Percentiles rank a stretch among this genome's conserved stretches.
These are phyloP conservation scores for Girardinichthys multiradiatus DNA, from an alignment of 2,113 vertebrate species.

Conservation along the genomic window DNA sequence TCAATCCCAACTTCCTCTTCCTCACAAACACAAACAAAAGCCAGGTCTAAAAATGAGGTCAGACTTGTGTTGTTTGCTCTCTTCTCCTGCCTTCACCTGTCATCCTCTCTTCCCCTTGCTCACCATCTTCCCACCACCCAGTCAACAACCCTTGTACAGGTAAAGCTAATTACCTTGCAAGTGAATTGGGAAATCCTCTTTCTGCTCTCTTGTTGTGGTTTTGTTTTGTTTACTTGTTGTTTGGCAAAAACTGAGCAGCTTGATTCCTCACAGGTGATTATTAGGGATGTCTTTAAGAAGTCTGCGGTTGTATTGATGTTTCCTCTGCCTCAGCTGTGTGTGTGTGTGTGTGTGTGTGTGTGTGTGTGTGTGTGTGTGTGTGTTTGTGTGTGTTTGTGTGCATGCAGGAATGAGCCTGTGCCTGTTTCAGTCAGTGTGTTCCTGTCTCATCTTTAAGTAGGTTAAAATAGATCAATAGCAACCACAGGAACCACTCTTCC, in stretches of 20 bases:
- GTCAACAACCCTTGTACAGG: slow-evolving; percentile 55
- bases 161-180: slow-evolving; percentile 70
- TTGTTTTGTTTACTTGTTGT: slow-evolving; percentile 72
- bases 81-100: slow-evolving; percentile 34
- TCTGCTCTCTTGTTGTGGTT: slow-evolving; percentile 55
- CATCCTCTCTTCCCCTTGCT: slow-evolving; percentile 9
- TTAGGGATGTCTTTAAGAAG: slow-evolving; percentile 65
- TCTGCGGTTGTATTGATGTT: slow-evolving; percentile 69
- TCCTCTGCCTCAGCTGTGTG: slow-evolving; percentile 39
- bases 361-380: no score
- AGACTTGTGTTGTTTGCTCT: slow-evolving; percentile 42
- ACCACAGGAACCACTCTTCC: slow-evolving; percentile 62
- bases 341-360: no score
- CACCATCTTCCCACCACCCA: slow-evolving; percentile 43
- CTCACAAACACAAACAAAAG: slow-evolving; percentile 49
- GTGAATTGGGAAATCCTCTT: slow-evolving; percentile 62
- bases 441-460: slow-evolving; percentile 76
- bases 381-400: slow-evolving; percentile 10
- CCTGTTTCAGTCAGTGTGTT: slow-evolving; percentile 60
- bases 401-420: slow-evolving; percentile 21
- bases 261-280: slow-evolving; percentile 76
- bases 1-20: slow-evolving; percentile 47
- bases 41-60: slow-evolving; percentile 66
- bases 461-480: slow-evolving; percentile 78
- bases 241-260: slow-evolving; percentile 60